phyloP scores from a whole-genome alignment of 2,113 vertebrate genomes.

The Picathartes gymnocephalus region DNA sequence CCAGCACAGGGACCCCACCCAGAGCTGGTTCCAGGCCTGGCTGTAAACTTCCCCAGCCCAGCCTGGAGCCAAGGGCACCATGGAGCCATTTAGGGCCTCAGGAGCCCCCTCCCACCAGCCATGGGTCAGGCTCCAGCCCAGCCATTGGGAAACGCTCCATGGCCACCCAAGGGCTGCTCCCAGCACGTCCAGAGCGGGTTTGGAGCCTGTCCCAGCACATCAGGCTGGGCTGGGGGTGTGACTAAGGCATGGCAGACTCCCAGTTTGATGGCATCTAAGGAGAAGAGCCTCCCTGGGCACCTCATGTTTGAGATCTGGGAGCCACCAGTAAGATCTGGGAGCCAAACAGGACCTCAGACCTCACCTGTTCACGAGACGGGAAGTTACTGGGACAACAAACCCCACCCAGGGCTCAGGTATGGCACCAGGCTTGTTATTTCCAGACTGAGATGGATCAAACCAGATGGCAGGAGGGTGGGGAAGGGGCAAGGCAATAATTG shows the following conservation, averaged over 20 bases:
- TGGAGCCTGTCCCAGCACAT: background rate
- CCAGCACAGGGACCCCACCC: background rate
- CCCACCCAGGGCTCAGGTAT: background rate
- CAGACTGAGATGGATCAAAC: background rate
- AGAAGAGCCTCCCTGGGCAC: background rate
- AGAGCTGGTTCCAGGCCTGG: background rate
- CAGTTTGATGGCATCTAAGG: background rate
- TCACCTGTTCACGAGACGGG: background rate
- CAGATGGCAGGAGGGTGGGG: background rate
- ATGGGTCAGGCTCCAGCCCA: background rate
- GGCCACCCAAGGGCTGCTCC: background rate
- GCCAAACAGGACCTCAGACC: background rate
- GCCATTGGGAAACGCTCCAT: rapidly evolving
- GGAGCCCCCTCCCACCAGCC: background rate
- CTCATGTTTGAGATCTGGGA: background rate
- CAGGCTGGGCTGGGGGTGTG: background rate
- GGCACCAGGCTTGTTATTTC: background rate
- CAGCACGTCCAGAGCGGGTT: background rate
- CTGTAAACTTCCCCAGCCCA: background rate
- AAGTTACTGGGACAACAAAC: background rate
- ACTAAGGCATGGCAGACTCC: background rate
- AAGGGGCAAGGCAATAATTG: background rate
- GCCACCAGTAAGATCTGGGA: background rate
- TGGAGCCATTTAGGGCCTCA: background rate
- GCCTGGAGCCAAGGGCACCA: background rate